A percentile compares a stretch with the other conserved stretches of the same genome.
These are phyloP conservation scores for Penaeus monodon DNA, from an alignment of 2,888 invertebrate species.

Conservation along the genomic window DNA sequence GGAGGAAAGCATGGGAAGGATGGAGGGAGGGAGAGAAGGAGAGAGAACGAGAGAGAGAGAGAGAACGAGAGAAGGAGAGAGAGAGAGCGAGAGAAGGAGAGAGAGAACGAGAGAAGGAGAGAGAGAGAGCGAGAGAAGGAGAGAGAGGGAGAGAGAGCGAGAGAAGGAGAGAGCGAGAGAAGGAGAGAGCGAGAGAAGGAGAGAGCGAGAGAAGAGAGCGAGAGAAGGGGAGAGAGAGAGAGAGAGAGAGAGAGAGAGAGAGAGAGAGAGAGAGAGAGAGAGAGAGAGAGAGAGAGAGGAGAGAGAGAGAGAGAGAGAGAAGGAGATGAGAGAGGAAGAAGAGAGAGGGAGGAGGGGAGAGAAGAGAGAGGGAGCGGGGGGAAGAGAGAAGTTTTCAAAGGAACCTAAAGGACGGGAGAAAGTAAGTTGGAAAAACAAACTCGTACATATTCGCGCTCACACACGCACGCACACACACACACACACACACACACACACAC, in stretches of 20 bases:
- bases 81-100: no score
- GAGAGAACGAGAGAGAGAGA: no score
- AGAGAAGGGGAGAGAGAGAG: constrained; percentile 8
- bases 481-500: no score
- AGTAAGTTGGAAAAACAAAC: no score
- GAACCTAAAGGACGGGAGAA: neutral
- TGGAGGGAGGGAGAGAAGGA: no score
- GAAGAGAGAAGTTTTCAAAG: neutral
- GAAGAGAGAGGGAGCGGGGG: neutral
- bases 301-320: neutral
- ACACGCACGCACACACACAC: no score
- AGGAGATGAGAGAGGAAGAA: neutral
- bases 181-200: neutral
- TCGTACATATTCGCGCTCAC: no score
- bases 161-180: neutral
- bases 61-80: no score
- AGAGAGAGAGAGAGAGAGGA: neutral
- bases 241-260: neutral
- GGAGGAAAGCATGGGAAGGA: no score
- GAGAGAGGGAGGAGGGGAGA: neutral
- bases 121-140: no score
- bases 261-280: neutral
- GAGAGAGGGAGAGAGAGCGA: no score
- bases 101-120: no score
- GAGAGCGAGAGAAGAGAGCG: neutral